phyloP scores from a whole-genome alignment of 2,888 invertebrate species.

The Eilema sororculum region DNA sequence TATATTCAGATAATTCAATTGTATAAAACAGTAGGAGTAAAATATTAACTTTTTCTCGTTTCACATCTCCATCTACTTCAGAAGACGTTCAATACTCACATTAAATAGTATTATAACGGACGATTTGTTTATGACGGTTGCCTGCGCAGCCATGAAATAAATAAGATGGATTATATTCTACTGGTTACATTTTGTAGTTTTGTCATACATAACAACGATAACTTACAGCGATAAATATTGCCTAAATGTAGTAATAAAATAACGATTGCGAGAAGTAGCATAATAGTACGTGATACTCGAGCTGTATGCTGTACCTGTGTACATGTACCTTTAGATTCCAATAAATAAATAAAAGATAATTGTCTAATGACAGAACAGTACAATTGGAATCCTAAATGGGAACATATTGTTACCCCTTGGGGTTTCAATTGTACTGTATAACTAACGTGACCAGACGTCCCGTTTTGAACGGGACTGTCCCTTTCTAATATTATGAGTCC shows the following conservation, averaged over 20 bases:
- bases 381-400: too few species aligned
- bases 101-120: background rate
- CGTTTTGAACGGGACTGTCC: too few species aligned
- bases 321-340: too few species aligned
- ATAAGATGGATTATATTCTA: background rate
- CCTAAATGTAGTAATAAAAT: background rate
- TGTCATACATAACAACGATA: background rate
- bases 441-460: too few species aligned
- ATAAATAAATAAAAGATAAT: too few species aligned
- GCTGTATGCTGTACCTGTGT: too few species aligned
- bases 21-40: slow-evolving; percentile 27
- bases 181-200: background rate
- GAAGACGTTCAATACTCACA: background rate
- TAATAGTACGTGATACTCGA: background rate
- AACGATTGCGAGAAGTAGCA: background rate
- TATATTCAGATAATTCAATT: slow-evolving; percentile 25
- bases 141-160: background rate
- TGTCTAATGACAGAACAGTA: too few species aligned
- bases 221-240: background rate
- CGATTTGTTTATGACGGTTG: background rate
- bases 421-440: background rate
- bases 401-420: background rate
- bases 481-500: too few species aligned
- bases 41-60: background rate
- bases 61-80: background rate